Evolutionary conservation across 1,140 invertebrate genomes (phyloP).

Genomic region (Scaptomyza pallida): DNA sequence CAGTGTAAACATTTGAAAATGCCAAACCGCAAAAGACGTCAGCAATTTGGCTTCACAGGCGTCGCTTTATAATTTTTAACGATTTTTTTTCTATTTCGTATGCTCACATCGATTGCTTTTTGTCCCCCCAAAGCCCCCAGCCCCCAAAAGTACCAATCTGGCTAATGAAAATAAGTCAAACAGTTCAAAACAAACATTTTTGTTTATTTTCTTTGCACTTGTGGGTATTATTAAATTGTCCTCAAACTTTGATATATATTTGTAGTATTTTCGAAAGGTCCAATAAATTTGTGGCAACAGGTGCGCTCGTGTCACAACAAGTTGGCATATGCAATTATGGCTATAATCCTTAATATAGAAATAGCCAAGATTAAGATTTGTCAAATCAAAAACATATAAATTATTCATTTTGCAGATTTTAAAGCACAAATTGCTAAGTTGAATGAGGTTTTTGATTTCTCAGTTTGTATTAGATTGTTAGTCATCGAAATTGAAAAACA

Average conservation of each 20-base stretch:
- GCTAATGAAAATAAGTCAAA: too few relatives aligned
- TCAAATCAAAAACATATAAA: background rate
- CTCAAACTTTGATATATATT: constrained; percentile 6
- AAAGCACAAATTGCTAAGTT: constrained; percentile 39
- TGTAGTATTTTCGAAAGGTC: constrained; percentile 25
- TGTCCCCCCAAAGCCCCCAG: background rate
- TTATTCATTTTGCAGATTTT: constrained; percentile 27
- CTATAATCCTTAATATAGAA: too few relatives aligned
- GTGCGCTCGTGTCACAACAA: constrained; percentile 20
- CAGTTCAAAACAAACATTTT: constrained; percentile 24
- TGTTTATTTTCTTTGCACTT: constrained; percentile 31
- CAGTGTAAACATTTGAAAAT: background rate
- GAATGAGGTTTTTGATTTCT: too few relatives aligned
- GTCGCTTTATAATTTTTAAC: constrained; percentile 37
- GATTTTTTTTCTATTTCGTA: background rate
- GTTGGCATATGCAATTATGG: too few relatives aligned
- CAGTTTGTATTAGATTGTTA: too few relatives aligned
- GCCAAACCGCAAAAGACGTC: constrained; percentile 22
- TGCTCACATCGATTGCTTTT: background rate
- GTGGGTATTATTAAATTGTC: constrained; percentile 19
- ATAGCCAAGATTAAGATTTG: too few relatives aligned
- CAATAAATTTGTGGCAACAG: constrained; percentile 64
- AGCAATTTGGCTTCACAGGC: constrained; percentile 23
- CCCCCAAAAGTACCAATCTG: background rate
- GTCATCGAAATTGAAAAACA: background rate